Percentiles rank a stretch among this genome's conserved stretches.
Conservation (phyloP, 2,113 vertebrate genomes). For the Phalacrocorax aristotelis region DNA sequence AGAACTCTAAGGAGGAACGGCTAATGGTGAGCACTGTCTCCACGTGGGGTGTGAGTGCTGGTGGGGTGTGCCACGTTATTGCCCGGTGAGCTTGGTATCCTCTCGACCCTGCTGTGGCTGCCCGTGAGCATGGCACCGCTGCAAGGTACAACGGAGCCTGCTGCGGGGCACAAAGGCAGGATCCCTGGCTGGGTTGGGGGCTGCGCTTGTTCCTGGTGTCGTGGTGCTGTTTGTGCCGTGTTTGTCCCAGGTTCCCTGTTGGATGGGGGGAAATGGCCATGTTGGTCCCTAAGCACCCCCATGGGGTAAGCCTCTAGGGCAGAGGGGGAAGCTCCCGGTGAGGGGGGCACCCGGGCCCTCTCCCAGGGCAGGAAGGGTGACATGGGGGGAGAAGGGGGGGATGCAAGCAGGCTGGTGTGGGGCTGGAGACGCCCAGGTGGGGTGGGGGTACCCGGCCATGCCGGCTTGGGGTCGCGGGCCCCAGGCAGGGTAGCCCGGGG, state of each 20-base stretch:
- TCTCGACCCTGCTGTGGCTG: no score
- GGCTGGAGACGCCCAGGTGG: background rate
- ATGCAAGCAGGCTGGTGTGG: background rate
- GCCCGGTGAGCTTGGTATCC: background rate
- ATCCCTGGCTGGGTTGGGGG: background rate
- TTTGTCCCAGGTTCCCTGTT: background rate
- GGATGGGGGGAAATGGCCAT: background rate
- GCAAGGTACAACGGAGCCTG: background rate
- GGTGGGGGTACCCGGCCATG: no score
- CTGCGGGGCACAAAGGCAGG: rapidly evolving
- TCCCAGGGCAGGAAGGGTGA: no score
- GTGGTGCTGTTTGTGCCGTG: background rate
- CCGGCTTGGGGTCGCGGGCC: no score
- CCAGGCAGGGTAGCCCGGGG: no score
- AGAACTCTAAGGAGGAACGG: background rate
- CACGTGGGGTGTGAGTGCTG: rapidly evolving
- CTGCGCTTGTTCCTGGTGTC: rapidly evolving
- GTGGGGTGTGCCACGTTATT: rapidly evolving
- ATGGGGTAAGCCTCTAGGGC: no score
- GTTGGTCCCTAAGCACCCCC: no score
- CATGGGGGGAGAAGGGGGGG: no score
- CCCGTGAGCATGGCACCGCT: background rate
- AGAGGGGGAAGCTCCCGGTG: no score
- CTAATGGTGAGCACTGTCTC: background rate
- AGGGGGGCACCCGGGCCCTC: no score